Evolutionary conservation across 1,140 invertebrate genomes (phyloP).

Genomic region (Heliothis virescens): DNA sequence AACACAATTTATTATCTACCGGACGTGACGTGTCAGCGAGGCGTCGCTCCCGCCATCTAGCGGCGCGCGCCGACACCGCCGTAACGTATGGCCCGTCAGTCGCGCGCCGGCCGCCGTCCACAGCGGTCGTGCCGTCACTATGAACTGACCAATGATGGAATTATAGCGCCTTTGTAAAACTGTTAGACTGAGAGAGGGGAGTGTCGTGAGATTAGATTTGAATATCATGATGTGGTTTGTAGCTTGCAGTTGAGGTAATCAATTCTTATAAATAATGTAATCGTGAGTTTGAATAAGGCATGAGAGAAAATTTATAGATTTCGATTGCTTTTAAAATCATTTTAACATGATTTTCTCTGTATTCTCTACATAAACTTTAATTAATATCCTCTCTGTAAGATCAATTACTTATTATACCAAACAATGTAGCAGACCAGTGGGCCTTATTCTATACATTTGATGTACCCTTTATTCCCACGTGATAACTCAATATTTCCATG

Average conservation of each 20-base stretch:
- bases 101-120: neutral
- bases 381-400: neutral
- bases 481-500: slow-evolving; percentile 14
- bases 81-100: slow-evolving; percentile 38
- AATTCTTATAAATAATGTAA: slow-evolving; percentile 23
- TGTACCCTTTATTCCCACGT: slow-evolving; percentile 12
- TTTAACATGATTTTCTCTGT: no score
- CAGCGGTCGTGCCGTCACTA: neutral
- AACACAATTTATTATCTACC: slow-evolving; percentile 1
- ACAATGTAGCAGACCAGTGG: no score
- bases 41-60: slow-evolving; percentile 32
- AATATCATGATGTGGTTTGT: neutral
- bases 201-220: slow-evolving; percentile 7
- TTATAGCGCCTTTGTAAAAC: slow-evolving; percentile 35
- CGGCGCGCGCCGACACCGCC: neutral
- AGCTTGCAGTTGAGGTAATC: neutral
- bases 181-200: slow-evolving; percentile 10
- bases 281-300: neutral
- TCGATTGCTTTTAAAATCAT: no score
- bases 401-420: no score
- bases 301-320: neutral
- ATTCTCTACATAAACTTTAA: neutral
- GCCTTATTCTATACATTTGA: no score
- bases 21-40: slow-evolving; percentile 41
- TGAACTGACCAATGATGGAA: slow-evolving; percentile 18